Evolutionary conservation across 2,888 invertebrate species (phyloP).

Genomic region (Clusia tigrina): DNA sequence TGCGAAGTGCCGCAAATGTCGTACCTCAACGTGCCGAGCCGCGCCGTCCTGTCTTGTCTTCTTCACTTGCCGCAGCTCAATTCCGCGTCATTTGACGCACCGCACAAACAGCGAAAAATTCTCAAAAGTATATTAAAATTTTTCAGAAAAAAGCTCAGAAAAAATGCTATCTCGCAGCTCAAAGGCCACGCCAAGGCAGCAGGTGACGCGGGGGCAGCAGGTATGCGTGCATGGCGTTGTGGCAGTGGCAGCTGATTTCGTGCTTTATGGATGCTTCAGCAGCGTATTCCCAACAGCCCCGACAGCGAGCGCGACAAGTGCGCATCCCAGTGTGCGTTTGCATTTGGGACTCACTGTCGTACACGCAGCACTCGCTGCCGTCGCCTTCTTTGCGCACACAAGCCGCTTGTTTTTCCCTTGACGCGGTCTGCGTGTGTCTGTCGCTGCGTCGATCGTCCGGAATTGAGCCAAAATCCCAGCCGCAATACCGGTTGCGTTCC

Average conservation of each 20-base stretch:
- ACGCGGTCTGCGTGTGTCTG: neutral
- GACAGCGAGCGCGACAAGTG: neutral
- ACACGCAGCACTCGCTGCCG: neutral
- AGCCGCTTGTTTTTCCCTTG: neutral
- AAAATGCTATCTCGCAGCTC: neutral
- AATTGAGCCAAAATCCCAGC: constrained; percentile 36
- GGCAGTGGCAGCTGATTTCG: neutral
- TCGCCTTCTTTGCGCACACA: neutral
- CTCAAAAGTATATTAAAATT: neutral
- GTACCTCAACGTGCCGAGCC: neutral
- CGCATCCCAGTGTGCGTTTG: neutral
- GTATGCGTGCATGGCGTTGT: no score
- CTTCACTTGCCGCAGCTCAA: constrained; percentile 1
- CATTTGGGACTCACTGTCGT: constrained; percentile 11
- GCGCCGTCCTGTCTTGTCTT: neutral
- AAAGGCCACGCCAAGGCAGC: no score
- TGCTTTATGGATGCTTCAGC: neutral
- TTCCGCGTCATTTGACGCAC: constrained; percentile 24
- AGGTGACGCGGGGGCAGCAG: no score
- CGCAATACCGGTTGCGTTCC: neutral
- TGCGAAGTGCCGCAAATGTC: neutral
- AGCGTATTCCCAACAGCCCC: no score
- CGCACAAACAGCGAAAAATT: neutral
- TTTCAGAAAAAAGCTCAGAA: neutral
- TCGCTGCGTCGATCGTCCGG: constrained; percentile 32